Evolutionary conservation across 2,888 invertebrate species (phyloP), one percentile per base, ranked within the genome.

Genomic region (Brachylomia viminalis): DNA sequence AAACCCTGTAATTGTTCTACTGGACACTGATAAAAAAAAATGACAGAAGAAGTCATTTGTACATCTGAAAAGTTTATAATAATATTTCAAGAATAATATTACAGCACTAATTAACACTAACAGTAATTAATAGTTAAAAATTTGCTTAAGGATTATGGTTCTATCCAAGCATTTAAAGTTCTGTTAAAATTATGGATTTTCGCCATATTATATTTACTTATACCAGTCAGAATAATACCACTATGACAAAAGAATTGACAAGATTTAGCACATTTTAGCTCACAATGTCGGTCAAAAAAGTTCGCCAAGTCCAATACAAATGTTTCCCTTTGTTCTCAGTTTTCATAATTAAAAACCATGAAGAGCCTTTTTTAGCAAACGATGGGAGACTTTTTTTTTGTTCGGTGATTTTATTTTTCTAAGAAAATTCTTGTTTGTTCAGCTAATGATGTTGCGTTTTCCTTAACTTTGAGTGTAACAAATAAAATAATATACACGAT

Each of bases 281-380:
- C 61, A 75, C 45, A 79, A 66, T 72, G 15, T 38, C 2, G 17
- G 11, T 27, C n/a, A 75, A 78, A 78, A 77, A 82, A 82, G 33
- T 68, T 59, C 20, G 15, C 38, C 8, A 61, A 61, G 15, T 30
- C 58, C 33, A 8, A 49, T 45, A 62, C 61, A n/a, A 42, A 70
- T 38, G 67, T 62, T 67, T 65, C 52, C 23, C 68, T 75, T 81
- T 77, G 56, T 72, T 75, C 45, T 42, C 23, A 58, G 47, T 71
- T 58, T 49, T 74, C 56, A 56, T 71, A 73, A 83, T 83, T 79
- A 66, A 78, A 76, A 58, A 70, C 72, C 79, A 67, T 82, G 77
- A 72, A 68, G 58, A 61, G 13, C 73, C 75, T 79, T 6, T 45
- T 68, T 73, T 42, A 20, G 65, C 52, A 77, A 82, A 62, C 27